These are phyloP conservation scores for Formica selysi DNA, from an alignment of 1,140 invertebrate species.

Conservation along the genomic window DNA sequence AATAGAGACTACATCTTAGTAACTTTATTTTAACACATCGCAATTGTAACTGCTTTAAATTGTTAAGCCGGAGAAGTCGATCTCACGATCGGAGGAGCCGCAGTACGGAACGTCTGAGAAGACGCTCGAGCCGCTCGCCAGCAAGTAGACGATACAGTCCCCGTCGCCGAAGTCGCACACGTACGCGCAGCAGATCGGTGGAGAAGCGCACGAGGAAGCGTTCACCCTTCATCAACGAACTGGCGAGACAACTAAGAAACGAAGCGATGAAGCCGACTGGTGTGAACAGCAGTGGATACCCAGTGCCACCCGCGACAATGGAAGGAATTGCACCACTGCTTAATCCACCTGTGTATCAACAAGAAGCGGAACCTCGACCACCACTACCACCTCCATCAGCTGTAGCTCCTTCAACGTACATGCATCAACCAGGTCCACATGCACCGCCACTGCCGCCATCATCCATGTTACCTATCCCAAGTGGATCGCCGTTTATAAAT, in stretches of 20 bases:
- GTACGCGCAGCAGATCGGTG: slow-evolving; percentile 78
- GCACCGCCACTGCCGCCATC: slow-evolving; percentile 49
- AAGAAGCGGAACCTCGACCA: slow-evolving; percentile 29
- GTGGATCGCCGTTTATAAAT: slow-evolving; percentile 74
- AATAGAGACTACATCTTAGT: slow-evolving; percentile 24
- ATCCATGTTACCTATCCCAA: slow-evolving; percentile 48
- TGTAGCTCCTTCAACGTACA: slow-evolving; percentile 36
- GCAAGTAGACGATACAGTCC: slow-evolving; percentile 75
- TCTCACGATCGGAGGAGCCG: slow-evolving; percentile 77
- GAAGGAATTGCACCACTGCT: slow-evolving; percentile 65
- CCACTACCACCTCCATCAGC: slow-evolving; percentile 37
- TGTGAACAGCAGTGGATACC: slow-evolving; percentile 58
- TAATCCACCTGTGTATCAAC: slow-evolving; percentile 54
- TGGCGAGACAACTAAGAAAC: slow-evolving; percentile 80
- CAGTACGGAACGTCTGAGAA: slow-evolving; percentile 78
- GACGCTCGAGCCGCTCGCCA: slow-evolving; percentile 79
- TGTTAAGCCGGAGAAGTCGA: slow-evolving; percentile 80
- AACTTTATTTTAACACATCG: slow-evolving; percentile 9
- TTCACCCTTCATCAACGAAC: slow-evolving; percentile 84
- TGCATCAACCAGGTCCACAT: slow-evolving; percentile 68
- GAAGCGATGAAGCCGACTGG: slow-evolving; percentile 70
- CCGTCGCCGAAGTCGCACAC: slow-evolving; percentile 77
- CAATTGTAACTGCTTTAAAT: slow-evolving; percentile 65
- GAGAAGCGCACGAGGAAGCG: slow-evolving; percentile 80
- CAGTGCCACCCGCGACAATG: slow-evolving; percentile 39